Conservation (phyloP, 2,888 invertebrate species). For the Spilosoma lubricipeda region DNA sequence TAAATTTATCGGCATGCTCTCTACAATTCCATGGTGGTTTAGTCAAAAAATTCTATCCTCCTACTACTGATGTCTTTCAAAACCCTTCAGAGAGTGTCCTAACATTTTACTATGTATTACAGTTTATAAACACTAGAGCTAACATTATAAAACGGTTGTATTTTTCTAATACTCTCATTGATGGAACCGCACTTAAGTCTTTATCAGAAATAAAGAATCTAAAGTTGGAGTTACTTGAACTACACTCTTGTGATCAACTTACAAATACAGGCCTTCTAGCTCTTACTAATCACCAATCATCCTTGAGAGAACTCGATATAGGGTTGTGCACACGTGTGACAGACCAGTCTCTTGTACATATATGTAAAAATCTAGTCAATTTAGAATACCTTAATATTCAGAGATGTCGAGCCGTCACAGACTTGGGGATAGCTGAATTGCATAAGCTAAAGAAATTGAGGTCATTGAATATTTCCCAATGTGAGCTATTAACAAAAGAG, state of each 20-base stretch:
- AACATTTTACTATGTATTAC: constrained; percentile 89
- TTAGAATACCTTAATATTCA: constrained; percentile 87
- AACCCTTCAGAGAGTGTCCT: constrained; percentile 89
- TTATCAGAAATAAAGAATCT: constrained; percentile 84
- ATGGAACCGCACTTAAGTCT: constrained; percentile 86
- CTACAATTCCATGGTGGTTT: constrained; percentile 90
- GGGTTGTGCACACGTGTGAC: constrained; percentile 88
- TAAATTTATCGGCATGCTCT: constrained; percentile 89
- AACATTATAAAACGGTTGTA: constrained; percentile 86
- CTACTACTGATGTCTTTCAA: constrained; percentile 66
- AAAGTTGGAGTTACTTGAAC: constrained; percentile 80
- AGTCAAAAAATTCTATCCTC: constrained; percentile 89
- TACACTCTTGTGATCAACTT: constrained; percentile 88
- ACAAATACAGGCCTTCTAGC: constrained; percentile 86
- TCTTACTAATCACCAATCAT: constrained; percentile 85
- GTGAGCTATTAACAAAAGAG: constrained; percentile 87
- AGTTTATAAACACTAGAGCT: constrained; percentile 85
- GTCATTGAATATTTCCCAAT: constrained; percentile 89
- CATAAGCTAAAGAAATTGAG: constrained; percentile 84
- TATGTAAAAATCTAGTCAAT: constrained; percentile 86
- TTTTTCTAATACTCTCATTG: constrained; percentile 89
- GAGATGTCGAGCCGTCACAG: constrained; percentile 88
- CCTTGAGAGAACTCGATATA: constrained; percentile 87
- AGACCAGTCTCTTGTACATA: constrained; percentile 87
- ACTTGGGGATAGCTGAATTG: constrained; percentile 86